Base-by-base conservation (phyloP, 2,888 invertebrate genomes). In the Apamea sordens region DNA sequence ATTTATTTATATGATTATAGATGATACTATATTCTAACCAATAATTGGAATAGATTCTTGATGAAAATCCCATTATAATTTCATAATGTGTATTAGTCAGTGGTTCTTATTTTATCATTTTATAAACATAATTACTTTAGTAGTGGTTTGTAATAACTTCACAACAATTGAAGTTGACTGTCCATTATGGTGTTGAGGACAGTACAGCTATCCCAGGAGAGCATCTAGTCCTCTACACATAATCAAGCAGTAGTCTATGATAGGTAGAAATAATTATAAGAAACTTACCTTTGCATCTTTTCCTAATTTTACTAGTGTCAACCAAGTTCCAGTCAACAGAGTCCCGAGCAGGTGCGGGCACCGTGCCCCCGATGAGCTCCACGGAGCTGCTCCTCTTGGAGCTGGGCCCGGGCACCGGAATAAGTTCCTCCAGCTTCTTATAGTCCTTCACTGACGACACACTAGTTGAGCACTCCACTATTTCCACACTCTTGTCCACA, bases 301-400 rank as follows among this genome's bases (percentile, higher is more conserved):
- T 97, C 92, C 97, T 97, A 95, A 97, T 97, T 96, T 96, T 97
- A 94, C 97, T 97, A 91, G 97, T 96, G 63, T 97, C 96, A 67
- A 97, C 96, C 78, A 97, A 93, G 79, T 96, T 97, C 96, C 96
- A 96, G 84, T 97, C 97, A 0, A 96, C 93, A 0, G 96, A 96
- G 81, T 97, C 96, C 82, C 95, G 90, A 10, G 95, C 96, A 0
- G 97, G 96, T 2, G 95, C 92, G 0, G 97, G 96, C 67, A 96
- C 94, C 0, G 95, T 94, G 28, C 95, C 95, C 74, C 96, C 96
- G 2, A 96, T 96, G 36, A 97, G 93, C 88, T 96, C 96, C 76
- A 97, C 96, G 0, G 96, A 96, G 88, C 96, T 95, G 87, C 96
- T 96, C 74, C 94, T 89, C 86, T 94, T 94, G 70, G 90, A 91